Evolutionary conservation across 2,888 invertebrate genomes (phyloP), one percentile per base, ranked within the genome.

Genomic region (Sphecodes monilicornis): DNA sequence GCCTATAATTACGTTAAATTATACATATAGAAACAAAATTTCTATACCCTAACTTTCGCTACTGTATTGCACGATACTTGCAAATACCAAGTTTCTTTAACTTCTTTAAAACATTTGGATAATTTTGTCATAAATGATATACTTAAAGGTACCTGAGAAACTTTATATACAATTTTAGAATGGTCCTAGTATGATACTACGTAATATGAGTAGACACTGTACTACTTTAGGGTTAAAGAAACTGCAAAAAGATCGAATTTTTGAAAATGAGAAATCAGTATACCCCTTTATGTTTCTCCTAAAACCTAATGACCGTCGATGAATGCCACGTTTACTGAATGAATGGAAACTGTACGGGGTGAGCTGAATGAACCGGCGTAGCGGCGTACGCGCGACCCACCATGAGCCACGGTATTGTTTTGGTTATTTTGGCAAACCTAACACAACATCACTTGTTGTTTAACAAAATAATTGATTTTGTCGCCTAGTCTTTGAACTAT

Each of bases 351-450:
- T 76, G 41, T 22, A 18, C 66, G 76, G 64, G 73, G 50, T 22
- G 22, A 22, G 50, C 80, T 86, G 90, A 90, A 90, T 88, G 90
- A 88, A 87, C 78, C 76, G 73, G 64, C 73, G 72, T 18, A 3
- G 26, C 29, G 60, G 64, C 64, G 32, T 75, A 68, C 83, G 86
- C 78, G 79, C 83, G 71, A 57, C 36, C 68, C 85, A 79, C 81
- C 75, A 87, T 82, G 80, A 80, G 80, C 86, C 74, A 76, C 79
- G 69, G 87, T 88, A 92, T 93, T 94, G 93, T 94, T 94, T 94
- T 94, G 93, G 91, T 94, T 94, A 93, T 94, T 93, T 93, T 94
- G 93, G 92, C 94, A 93, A 94, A 94, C 94, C 94, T 94, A 94
- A 93, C 93, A 94, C 88, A 94, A 94, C 93, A 94, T 84, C 54